Percentiles rank a stretch among this genome's conserved stretches.
Evolutionary conservation across 2,888 invertebrate species (phyloP).

Genomic region (Tubiluchus corallicola): DNA sequence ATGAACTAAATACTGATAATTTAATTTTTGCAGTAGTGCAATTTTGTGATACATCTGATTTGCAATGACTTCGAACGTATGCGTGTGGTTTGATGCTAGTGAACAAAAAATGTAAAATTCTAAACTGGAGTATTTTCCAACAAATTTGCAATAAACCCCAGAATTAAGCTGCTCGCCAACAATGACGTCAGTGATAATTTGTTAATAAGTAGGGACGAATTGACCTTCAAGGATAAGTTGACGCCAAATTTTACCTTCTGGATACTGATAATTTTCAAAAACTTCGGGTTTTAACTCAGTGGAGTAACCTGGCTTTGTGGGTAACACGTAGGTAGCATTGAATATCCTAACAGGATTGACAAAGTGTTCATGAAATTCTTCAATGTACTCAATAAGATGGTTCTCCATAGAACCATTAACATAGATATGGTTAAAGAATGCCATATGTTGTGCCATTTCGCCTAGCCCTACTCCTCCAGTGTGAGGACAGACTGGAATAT

Average conservation of each 20-base stretch:
- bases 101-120: too few species aligned
- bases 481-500: constrained; percentile 83
- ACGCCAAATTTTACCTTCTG: constrained; percentile 57
- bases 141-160: too few species aligned
- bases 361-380: constrained; percentile 79
- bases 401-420: constrained; percentile 49
- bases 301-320: constrained; percentile 60
- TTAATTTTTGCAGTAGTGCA: too few species aligned
- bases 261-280: constrained; percentile 49
- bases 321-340: constrained; percentile 49
- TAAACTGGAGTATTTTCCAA: too few species aligned
- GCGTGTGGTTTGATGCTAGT: too few species aligned
- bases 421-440: constrained; percentile 63
- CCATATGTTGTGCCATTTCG: constrained; percentile 80
- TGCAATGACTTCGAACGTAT: too few species aligned
- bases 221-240: constrained; percentile 25
- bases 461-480: constrained; percentile 86
- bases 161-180: too few species aligned
- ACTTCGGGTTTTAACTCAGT: constrained; percentile 51
- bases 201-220: constrained; percentile 11
- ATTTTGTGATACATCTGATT: too few species aligned
- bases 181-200: too few species aligned
- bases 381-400: constrained; percentile 63
- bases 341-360: constrained; percentile 46
- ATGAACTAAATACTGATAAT: too few species aligned